phyloP scores from a whole-genome alignment of 2,888 invertebrate genomes.

The Callimorpha dominula region DNA sequence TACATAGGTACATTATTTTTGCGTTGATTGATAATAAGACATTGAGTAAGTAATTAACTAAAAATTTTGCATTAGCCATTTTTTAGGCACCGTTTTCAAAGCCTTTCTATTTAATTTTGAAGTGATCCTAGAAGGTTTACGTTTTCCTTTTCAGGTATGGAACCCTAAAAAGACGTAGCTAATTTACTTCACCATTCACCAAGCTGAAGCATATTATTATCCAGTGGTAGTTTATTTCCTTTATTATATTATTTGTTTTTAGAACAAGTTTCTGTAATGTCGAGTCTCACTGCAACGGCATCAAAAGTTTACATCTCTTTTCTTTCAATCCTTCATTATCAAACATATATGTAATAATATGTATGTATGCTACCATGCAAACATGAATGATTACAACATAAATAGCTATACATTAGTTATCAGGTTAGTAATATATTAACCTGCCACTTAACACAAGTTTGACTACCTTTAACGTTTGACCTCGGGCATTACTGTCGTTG shows the following conservation, averaged over 20 bases:
- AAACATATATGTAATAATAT: background rate
- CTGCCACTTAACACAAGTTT: conserved; percentile 10
- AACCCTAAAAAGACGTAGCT: background rate
- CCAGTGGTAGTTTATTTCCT: background rate
- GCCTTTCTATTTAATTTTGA: too few relatives aligned
- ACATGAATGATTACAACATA: conserved; percentile 2
- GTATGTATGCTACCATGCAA: too few relatives aligned
- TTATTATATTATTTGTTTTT: background rate
- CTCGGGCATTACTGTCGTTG: conserved; percentile 5
- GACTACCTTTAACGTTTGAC: conserved; percentile 22
- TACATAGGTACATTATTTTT: too few relatives aligned
- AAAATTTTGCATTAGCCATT: too few relatives aligned
- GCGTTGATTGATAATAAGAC: too few relatives aligned
- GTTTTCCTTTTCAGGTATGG: too few relatives aligned
- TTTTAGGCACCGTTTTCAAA: too few relatives aligned
- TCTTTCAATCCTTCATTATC: background rate
- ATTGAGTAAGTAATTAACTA: too few relatives aligned
- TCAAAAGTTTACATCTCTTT: background rate
- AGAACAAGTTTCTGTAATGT: background rate
- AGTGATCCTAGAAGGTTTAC: too few relatives aligned
- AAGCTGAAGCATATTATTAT: background rate
- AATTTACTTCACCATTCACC: background rate
- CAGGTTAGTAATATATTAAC: conserved; percentile 13
- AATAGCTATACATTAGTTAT: conserved; percentile 8
- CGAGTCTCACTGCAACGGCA: background rate